Conservation (phyloP, 1,140 invertebrate genomes). For the Linepithema humile region DNA sequence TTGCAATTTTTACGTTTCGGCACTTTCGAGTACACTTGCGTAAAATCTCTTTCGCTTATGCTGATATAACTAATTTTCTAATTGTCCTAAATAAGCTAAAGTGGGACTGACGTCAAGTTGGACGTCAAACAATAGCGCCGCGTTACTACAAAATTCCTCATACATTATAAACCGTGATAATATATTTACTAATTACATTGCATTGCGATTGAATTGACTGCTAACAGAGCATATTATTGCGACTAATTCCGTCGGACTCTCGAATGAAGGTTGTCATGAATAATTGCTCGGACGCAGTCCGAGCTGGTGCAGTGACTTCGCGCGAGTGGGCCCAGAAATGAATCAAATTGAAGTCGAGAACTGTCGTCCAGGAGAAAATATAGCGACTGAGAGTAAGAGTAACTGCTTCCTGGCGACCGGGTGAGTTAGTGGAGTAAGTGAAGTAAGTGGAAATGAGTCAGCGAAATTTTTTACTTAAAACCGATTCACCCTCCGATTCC, state of each 20-base stretch:
- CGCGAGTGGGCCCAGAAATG: slow-evolving; percentile 41
- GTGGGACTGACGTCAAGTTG: no score
- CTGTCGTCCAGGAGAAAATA: slow-evolving; percentile 52
- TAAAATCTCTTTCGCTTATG: background rate
- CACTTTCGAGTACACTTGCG: background rate
- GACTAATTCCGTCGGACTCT: background rate
- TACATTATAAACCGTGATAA: background rate
- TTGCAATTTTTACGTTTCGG: background rate
- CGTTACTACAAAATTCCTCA: background rate
- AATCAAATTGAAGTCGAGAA: slow-evolving; percentile 50
- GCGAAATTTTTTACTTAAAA: slow-evolving; percentile 29
- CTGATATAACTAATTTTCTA: background rate
- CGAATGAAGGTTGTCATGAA: slow-evolving; percentile 2
- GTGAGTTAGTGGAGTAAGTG: slow-evolving; percentile 34
- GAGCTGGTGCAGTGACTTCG: slow-evolving; percentile 7
- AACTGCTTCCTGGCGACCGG: slow-evolving; percentile 54
- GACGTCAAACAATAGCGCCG: background rate
- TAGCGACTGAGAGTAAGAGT: slow-evolving; percentile 47
- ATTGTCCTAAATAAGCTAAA: no score
- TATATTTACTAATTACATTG: background rate
- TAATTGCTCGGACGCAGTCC: slow-evolving; percentile 27
- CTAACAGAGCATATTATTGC: background rate
- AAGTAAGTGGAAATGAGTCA: slow-evolving; percentile 51
- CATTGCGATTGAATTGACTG: no score
- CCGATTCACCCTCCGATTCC: slow-evolving; percentile 9